Percentiles rank a stretch among this genome's conserved stretches.
These are phyloP conservation scores for Liodrosophila aerea DNA, from an alignment of 2,888 invertebrate species.

Conservation along the genomic window DNA sequence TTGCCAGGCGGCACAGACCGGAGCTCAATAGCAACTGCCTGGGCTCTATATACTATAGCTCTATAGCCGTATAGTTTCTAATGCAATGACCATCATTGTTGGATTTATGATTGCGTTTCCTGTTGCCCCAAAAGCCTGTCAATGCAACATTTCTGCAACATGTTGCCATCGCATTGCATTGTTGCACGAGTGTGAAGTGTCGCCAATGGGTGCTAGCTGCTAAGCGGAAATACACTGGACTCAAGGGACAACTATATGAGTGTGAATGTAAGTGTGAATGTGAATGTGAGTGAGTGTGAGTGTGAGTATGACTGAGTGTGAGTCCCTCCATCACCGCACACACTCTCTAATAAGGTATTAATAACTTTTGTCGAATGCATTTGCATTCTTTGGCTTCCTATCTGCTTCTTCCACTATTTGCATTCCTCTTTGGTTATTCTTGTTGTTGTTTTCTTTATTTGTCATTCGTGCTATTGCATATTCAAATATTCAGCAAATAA, in stretches of 20 bases:
- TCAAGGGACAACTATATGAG: no score
- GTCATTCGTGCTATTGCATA: constrained; percentile 55
- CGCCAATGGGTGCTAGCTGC: constrained; percentile 35
- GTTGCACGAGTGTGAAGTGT: constrained; percentile 30
- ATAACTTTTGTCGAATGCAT: constrained; percentile 64
- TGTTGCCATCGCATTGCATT: neutral
- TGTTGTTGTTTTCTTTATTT: constrained; percentile 5
- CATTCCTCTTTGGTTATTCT: constrained; percentile 46
- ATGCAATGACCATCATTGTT: constrained; percentile 46
- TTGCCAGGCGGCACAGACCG: constrained; percentile 45
- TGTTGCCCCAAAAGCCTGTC: constrained; percentile 24
- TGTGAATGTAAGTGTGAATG: constrained; percentile 58
- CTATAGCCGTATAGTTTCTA: constrained; percentile 12
- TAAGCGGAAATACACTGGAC: no score
- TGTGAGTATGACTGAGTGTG: neutral
- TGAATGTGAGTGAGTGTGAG: neutral
- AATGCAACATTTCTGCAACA: neutral
- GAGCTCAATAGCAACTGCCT: constrained; percentile 34
- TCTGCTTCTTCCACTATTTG: neutral
- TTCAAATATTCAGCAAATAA: constrained; percentile 36
- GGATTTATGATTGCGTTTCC: constrained; percentile 71
- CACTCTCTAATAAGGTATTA: constrained; percentile 70
- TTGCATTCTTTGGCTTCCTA: constrained; percentile 8
- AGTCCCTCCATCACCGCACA: neutral
- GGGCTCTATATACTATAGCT: constrained; percentile 1